Base-by-base conservation (phyloP, 2,797 vertebrate genomes). In the Lepus oiostolus region DNA sequence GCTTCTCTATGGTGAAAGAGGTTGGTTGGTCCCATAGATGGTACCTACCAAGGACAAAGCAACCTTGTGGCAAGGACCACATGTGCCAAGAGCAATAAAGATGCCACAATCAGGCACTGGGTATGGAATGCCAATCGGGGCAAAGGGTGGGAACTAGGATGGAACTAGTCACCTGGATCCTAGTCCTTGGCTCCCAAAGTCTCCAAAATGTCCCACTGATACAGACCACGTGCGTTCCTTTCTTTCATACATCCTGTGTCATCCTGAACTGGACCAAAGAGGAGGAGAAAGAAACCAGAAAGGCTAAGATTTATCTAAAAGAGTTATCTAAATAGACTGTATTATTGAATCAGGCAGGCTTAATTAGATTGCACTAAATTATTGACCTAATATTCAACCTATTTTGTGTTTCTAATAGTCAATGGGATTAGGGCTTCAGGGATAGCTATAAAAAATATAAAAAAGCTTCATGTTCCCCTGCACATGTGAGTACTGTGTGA, bases 331-430 rank as follows among this genome's bases (percentile, higher is more conserved):
- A 87, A 89, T n/a, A 92, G 72, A 85, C 35, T 42, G 1, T 50
- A 14, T 79, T 85, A 85, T 86, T 92, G 83, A 92, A 87, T 92
- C 80, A 79, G 86, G 47, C 24, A 96, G 90, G 58, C 21, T 16
- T 83, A 89, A 90, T 58, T 82, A 21, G 42, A 95, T 90, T 87
- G 63, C 50, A 81, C 50, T 94, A 81, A 92, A 85, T 89, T 93
- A 91, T 74, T 91, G 67, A 93, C 86, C 92, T 2, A 0, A 77
- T 91, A 94, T 38, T 92, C 76, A 94, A 92, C 42, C 93, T 93
- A 85, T 91, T 92, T 82, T 4, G 12, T 91, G 95, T 75, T 96
- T 30, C 62, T 89, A 84, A 68, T 79, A 77, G 38, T 95, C 90
- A 62, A 11, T 91, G 76, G 85, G 76, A 89, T 89, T 89, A 86